phyloP scores from a whole-genome alignment of 2,113 vertebrate species.

The Smithornis capensis region DNA sequence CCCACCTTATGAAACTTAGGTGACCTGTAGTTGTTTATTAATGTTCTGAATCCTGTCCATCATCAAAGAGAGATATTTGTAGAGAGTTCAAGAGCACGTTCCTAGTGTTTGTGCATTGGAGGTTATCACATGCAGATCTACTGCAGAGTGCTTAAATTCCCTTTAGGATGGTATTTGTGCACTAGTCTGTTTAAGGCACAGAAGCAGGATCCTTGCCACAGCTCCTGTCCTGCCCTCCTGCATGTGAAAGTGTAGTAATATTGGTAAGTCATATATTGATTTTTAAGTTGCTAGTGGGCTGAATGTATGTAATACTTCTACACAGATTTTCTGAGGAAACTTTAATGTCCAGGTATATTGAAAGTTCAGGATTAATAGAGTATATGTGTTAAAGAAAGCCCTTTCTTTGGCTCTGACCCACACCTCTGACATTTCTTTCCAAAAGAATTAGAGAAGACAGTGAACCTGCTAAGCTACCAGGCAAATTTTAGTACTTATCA shows the following conservation, averaged over 20 bases:
- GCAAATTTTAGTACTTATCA: not conserved
- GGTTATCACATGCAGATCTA: not conserved
- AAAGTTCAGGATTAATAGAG: not conserved
- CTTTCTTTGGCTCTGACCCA: not conserved
- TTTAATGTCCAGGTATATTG: not conserved
- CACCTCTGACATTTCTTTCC: not conserved
- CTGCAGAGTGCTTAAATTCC: not conserved
- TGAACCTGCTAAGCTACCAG: not conserved
- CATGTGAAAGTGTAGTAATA: not conserved
- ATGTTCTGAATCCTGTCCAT: not conserved
- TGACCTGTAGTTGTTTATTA: not conserved
- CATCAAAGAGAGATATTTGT: not conserved
- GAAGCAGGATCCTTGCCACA: not conserved
- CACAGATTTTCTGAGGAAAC: not conserved
- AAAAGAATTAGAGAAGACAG: not conserved
- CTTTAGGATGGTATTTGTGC: not conserved
- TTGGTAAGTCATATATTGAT: not conserved
- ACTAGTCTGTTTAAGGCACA: not conserved
- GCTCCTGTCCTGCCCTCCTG: not conserved
- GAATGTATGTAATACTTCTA: not conserved
- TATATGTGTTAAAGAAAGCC: not conserved
- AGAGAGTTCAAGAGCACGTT: not conserved
- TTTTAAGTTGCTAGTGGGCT: not conserved
- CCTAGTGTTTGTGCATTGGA: not conserved
- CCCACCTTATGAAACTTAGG: not conserved